These are phyloP conservation scores for Pseudomugil gertrudae DNA, from an alignment of 2,797 vertebrate species.

Conservation along the genomic window DNA sequence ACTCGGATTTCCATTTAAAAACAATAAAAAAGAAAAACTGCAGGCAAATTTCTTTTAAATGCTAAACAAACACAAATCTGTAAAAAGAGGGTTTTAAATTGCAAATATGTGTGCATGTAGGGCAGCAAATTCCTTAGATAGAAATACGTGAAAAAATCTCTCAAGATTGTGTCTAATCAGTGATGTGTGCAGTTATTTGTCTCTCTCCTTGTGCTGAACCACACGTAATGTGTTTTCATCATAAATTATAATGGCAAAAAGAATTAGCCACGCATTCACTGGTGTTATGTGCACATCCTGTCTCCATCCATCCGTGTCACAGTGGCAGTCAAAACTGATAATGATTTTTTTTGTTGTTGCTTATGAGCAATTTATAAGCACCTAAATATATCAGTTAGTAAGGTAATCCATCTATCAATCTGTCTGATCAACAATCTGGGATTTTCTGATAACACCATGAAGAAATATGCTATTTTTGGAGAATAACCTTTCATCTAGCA, in stretches of 20 bases:
- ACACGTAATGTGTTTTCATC: neutral
- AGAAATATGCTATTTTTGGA: constrained; percentile 8
- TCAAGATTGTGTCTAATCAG: constrained; percentile 21
- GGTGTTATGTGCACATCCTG: constrained; percentile 15
- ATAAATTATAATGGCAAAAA: constrained; percentile 18
- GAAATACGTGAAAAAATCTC: constrained; percentile 53
- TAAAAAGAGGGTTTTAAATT: constrained; percentile 27
- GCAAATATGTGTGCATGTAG: neutral
- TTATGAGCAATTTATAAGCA: neutral
- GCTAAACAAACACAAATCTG: neutral
- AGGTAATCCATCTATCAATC: constrained; percentile 16
- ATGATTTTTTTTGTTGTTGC: constrained; percentile 6
- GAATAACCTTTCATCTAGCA: constrained; percentile 27
- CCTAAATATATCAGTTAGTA: constrained; percentile 1
- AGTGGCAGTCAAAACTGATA: constrained; percentile 1
- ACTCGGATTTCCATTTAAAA: constrained; percentile 2
- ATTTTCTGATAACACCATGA: constrained; percentile 6
- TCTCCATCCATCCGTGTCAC: constrained; percentile 16
- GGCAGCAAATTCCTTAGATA: constrained; percentile 28
- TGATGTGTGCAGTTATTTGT: constrained; percentile 40
- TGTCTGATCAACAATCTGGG: constrained; percentile 8
- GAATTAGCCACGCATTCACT: constrained; percentile 22
- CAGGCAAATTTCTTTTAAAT: neutral
- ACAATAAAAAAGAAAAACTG: constrained; percentile 10
- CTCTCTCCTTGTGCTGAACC: constrained; percentile 38